phyloP scores from a whole-genome alignment of 2,888 invertebrate genomes.

The Lobophora halterata region DNA sequence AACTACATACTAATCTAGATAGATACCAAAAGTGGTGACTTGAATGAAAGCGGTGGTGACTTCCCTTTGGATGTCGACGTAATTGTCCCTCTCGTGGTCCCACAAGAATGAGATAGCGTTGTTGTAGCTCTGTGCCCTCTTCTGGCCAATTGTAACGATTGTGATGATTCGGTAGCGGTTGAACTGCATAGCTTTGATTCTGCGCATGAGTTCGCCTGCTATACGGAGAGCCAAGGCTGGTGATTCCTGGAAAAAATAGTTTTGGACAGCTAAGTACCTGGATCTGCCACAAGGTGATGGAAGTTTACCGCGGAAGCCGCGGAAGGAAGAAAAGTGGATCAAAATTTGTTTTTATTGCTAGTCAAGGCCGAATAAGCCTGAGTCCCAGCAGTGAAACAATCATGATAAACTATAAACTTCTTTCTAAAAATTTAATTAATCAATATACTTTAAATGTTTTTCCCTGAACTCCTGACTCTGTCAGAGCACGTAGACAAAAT shows the following conservation, averaged over 20 bases:
- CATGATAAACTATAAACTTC: too few species aligned
- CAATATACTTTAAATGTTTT: too few species aligned
- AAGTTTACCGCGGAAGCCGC: too few species aligned
- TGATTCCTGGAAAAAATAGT: conserved; percentile 36
- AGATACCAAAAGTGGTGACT: conserved; percentile 61
- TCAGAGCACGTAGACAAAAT: too few species aligned
- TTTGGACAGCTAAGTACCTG: background rate
- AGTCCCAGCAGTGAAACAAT: too few species aligned
- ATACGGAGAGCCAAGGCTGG: conserved; percentile 48
- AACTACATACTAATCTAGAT: conserved; percentile 46
- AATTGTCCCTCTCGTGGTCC: conserved; percentile 56
- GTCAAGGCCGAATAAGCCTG: too few species aligned
- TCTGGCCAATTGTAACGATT: conserved; percentile 61
- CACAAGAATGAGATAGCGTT: conserved; percentile 65
- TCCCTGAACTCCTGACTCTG: too few species aligned
- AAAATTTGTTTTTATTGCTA: too few species aligned
- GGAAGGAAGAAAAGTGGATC: too few species aligned
- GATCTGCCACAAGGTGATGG: too few species aligned
- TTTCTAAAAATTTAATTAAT: too few species aligned
- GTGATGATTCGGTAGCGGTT: conserved; percentile 59
- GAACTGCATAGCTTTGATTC: conserved; percentile 49
- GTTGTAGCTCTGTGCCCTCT: conserved; percentile 61
- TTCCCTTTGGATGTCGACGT: conserved; percentile 49
- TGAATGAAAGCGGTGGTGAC: conserved; percentile 54
- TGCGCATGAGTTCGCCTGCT: conserved; percentile 57